A percentile compares a stretch with the other conserved stretches of the same genome.
Conservation (phyloP, 2,797 vertebrate genomes). For the Rhincodon typus region DNA sequence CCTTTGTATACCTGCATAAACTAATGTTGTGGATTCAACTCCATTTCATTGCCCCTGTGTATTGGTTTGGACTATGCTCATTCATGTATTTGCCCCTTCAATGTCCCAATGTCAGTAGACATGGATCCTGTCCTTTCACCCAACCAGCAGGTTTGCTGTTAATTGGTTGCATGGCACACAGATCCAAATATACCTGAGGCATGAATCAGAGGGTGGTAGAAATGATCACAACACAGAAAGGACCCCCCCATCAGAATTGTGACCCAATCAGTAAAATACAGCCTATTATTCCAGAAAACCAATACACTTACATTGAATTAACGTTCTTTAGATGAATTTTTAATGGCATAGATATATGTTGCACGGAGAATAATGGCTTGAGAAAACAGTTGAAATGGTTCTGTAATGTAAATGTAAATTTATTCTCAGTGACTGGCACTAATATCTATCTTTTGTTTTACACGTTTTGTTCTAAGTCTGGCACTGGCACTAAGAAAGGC, state of each 20-base stretch:
- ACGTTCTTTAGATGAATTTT: background rate
- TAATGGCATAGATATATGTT: background rate
- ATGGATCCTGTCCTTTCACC: no score
- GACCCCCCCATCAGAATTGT: background rate
- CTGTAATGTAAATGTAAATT: background rate
- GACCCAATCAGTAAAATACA: background rate
- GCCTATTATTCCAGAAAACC: background rate
- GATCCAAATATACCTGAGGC: no score
- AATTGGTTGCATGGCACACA: no score
- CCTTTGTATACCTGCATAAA: background rate
- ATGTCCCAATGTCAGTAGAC: no score
- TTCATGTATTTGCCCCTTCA: no score
- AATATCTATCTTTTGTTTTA: slow-evolving; percentile 22
- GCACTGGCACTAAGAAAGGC: background rate
- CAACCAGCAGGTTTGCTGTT: no score
- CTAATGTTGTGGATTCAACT: background rate
- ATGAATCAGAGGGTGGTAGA: no score
- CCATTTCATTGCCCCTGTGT: background rate
- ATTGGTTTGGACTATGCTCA: background rate
- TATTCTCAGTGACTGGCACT: background rate
- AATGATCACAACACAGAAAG: background rate
- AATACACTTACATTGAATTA: background rate
- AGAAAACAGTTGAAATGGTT: background rate
- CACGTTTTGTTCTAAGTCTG: background rate
- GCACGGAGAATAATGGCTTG: background rate